These are phyloP conservation scores for Pogoniulus pusillus DNA, from an alignment of 2,797 vertebrate species.

Conservation along the genomic window DNA sequence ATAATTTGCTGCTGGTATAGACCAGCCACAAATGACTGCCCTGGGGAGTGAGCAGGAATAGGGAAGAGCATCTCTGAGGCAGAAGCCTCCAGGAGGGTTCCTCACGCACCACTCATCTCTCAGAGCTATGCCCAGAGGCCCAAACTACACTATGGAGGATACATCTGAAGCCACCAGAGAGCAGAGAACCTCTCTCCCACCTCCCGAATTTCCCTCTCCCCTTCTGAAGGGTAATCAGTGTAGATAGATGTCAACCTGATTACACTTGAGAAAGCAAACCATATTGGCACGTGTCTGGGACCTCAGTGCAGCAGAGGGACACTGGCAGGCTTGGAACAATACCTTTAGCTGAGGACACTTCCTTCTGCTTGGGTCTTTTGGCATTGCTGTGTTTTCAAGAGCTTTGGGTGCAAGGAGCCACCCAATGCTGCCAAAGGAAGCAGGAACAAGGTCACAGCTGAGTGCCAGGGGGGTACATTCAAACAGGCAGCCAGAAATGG, in stretches of 20 bases:
- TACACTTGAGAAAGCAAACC: neutral
- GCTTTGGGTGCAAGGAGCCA: neutral
- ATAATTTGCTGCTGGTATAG: conserved; percentile 70
- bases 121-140: conserved; percentile 16
- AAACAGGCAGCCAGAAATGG: neutral
- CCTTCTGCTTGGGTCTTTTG: neutral
- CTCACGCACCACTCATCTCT: conserved; percentile 23
- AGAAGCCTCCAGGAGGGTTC: conserved; percentile 18
- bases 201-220: conserved; percentile 36
- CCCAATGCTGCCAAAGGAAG: neutral
- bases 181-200: conserved; percentile 56
- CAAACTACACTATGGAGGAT: neutral
- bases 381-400: neutral
- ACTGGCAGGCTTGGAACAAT: conserved; percentile 22
- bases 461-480: neutral
- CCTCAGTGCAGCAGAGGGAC: neutral
- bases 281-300: conserved; percentile 29
- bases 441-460: neutral
- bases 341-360: conserved; percentile 35
- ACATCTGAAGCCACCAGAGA: conserved; percentile 55
- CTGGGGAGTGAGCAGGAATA: conserved; percentile 17
- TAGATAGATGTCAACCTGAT: conserved; percentile 68
- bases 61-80: conserved; percentile 33
- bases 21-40: conserved; percentile 67
- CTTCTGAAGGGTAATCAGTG: conserved; percentile 57